phyloP scores from a whole-genome alignment of 2,113 vertebrate genomes.

The Elanus axillaris region DNA sequence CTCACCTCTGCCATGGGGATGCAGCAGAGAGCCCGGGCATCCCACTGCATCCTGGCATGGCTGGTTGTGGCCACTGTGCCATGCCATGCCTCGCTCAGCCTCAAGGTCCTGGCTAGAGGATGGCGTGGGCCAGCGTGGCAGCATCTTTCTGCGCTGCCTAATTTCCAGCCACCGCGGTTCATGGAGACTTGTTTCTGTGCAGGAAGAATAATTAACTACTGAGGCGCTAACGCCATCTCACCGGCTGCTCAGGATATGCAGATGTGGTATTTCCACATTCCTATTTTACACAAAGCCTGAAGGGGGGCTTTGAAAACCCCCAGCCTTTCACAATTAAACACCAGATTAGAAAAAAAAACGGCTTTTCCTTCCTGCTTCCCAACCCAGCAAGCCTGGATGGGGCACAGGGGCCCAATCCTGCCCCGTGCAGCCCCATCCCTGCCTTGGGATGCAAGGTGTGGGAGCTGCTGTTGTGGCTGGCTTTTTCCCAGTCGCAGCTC shows the following conservation, averaged over 20 bases:
- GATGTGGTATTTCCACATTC: neutral
- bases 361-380: neutral
- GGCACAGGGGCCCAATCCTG: neutral
- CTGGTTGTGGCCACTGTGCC: neutral
- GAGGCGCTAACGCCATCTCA: neutral
- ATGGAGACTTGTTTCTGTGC: neutral
- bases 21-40: neutral
- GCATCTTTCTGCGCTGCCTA: neutral
- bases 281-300: neutral
- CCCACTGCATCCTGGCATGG: neutral
- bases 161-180: neutral
- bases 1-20: neutral
- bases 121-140: neutral
- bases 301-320: neutral
- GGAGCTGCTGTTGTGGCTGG: neutral
- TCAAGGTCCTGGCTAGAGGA: accelerated
- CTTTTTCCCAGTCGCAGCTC: neutral
- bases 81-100: neutral
- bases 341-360: neutral
- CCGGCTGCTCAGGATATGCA: neutral
- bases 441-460: neutral
- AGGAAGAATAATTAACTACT: neutral
- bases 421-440: neutral
- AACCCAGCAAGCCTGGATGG: neutral
- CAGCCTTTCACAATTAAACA: neutral